Conservation (phyloP, 1,140 invertebrate genomes). For the Chironomus striatipennis region DNA sequence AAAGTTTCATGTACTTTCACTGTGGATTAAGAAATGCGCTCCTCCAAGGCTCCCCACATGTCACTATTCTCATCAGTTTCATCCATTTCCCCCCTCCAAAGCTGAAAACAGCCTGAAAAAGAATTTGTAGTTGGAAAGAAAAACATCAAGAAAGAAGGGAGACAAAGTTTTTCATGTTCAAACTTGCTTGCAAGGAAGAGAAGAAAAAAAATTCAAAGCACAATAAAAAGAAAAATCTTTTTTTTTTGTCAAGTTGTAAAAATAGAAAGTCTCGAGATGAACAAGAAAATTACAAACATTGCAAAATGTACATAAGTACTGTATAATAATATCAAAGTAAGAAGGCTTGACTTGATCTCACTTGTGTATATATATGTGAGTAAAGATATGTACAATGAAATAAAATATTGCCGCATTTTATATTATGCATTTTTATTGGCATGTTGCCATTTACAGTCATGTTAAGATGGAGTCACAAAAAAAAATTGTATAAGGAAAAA, state of each 20-base stretch:
- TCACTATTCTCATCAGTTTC: too few species aligned
- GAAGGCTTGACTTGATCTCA: neutral
- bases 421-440: conserved; percentile 2
- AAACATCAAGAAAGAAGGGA: neutral
- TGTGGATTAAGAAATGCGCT: too few species aligned
- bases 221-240: neutral
- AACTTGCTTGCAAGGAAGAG: neutral
- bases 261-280: neutral
- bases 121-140: neutral
- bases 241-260: neutral
- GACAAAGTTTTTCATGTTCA: neutral
- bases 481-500: too few species aligned
- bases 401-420: conserved; percentile 14
- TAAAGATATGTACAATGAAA: neutral
- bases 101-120: neutral
- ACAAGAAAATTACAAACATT: neutral
- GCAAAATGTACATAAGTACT: neutral
- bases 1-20: too few species aligned
- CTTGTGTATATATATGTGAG: neutral
- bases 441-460: conserved; percentile 8
- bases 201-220: neutral
- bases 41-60: too few species aligned
- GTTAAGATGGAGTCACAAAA: neutral
- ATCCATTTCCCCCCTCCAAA: too few species aligned
- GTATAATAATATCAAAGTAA: conserved; percentile 8